Evolutionary conservation across 2,888 invertebrate species (phyloP).

Genomic region (Clostera curtula): DNA sequence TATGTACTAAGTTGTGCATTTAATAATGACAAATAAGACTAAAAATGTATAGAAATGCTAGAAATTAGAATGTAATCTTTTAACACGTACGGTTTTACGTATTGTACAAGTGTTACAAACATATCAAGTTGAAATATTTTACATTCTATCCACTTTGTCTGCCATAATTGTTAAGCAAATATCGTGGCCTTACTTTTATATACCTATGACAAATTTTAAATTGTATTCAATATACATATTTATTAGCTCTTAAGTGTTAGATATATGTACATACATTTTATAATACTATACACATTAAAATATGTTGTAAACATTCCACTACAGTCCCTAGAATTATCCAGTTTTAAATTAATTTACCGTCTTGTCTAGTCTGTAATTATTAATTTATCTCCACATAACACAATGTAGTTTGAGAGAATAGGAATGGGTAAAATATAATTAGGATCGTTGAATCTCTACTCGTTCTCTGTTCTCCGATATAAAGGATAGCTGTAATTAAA

Average conservation of each 20-base stretch:
- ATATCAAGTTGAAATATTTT: too few species aligned
- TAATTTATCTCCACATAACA: slow-evolving; percentile 4
- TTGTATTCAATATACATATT: slow-evolving; percentile 14
- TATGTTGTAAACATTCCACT: background rate
- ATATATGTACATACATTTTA: slow-evolving; percentile 8
- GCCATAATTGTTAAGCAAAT: background rate
- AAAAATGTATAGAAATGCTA: too few species aligned
- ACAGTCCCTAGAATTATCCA: slow-evolving; percentile 4
- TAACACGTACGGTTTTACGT: too few species aligned
- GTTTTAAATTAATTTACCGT: background rate
- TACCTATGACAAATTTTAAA: too few species aligned
- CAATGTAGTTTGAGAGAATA: background rate
- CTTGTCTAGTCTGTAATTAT: slow-evolving; percentile 7
- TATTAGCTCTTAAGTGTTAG: slow-evolving; percentile 23
- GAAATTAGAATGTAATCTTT: too few species aligned
- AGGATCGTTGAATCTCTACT: too few species aligned
- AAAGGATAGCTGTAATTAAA: slow-evolving; percentile 15
- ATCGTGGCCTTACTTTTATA: background rate
- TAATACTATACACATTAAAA: slow-evolving; percentile 15
- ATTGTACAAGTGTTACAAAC: too few species aligned
- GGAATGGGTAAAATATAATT: too few species aligned
- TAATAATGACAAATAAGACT: slow-evolving; percentile 16
- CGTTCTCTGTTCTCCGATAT: too few species aligned
- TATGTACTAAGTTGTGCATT: slow-evolving; percentile 32
- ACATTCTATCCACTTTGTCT: background rate